Percentiles rank a stretch among this genome's conserved stretches.
Evolutionary conservation across 1,140 invertebrate species (phyloP).

Genomic region (Bombus waltoni): DNA sequence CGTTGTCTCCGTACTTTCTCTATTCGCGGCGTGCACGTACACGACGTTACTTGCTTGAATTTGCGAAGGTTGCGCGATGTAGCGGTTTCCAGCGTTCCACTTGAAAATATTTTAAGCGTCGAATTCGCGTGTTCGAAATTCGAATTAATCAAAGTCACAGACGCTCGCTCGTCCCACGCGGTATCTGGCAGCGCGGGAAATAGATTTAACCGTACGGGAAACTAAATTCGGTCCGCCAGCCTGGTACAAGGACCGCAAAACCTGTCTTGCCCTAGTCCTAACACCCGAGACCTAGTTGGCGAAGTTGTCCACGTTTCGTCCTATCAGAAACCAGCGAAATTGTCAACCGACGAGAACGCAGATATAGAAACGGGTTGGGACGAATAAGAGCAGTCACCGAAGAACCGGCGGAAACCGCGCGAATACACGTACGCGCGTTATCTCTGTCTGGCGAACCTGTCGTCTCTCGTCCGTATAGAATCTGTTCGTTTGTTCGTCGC

Average conservation of each 20-base stretch:
- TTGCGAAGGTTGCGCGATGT: too few species aligned
- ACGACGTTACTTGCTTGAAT: background rate
- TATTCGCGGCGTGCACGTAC: background rate
- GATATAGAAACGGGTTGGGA: constrained; percentile 22
- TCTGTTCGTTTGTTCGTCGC: too few species aligned
- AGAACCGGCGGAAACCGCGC: constrained; percentile 48
- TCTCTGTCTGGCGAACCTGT: too few species aligned
- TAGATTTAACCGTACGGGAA: constrained; percentile 17
- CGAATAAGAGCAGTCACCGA: constrained; percentile 38
- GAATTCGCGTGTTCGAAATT: background rate
- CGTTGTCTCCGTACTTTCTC: background rate
- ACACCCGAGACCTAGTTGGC: constrained; percentile 55
- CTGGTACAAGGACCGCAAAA: constrained; percentile 8
- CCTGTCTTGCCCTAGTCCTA: constrained; percentile 17
- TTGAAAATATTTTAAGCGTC: background rate
- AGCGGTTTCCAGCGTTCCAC: too few species aligned
- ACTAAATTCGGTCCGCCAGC: background rate
- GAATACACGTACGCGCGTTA: constrained; percentile 4
- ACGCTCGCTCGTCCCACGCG: background rate
- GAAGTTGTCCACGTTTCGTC: constrained; percentile 47
- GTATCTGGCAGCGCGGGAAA: background rate
- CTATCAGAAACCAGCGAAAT: constrained; percentile 2
- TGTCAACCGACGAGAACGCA: background rate
- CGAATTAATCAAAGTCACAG: constrained; percentile 3
- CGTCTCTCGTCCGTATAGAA: too few species aligned